Percentiles rank a stretch among this genome's conserved stretches.
Conservation (phyloP, 2,888 invertebrate species). For the Calameuta filiformis region DNA sequence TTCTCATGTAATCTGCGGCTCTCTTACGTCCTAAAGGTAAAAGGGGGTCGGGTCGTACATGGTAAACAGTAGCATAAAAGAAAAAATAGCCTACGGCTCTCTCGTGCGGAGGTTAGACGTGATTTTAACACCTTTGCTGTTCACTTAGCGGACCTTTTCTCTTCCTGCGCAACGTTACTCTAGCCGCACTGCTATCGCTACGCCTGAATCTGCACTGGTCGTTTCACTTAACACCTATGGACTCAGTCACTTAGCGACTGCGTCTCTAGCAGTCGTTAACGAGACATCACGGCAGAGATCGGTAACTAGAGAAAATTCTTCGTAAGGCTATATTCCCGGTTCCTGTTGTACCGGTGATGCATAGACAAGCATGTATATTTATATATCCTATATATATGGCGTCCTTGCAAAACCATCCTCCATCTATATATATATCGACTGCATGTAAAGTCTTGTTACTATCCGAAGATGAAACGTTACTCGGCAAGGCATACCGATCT, state of each 20-base stretch:
- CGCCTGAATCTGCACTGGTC: background rate
- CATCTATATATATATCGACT: too few species aligned
- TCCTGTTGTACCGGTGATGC: background rate
- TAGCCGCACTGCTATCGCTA: background rate
- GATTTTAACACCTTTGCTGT: constrained; percentile 26
- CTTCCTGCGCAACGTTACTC: background rate
- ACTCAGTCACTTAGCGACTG: constrained; percentile 30
- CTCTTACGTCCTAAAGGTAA: background rate
- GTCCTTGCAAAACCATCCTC: too few species aligned
- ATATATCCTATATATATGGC: too few species aligned
- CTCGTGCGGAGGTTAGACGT: background rate
- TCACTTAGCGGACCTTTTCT: constrained; percentile 22
- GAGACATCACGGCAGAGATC: constrained; percentile 28
- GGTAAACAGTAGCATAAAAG: background rate
- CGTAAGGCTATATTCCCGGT: background rate
- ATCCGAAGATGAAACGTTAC: background rate
- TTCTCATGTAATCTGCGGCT: too few species aligned
- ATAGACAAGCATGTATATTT: too few species aligned
- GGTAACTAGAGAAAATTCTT: background rate
- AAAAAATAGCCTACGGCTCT: background rate
- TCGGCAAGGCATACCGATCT: background rate
- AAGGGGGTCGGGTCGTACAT: background rate
- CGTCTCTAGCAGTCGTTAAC: constrained; percentile 25
- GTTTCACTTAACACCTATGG: constrained; percentile 20
- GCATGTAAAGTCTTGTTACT: background rate